Percentiles rank a stretch among this genome's conserved stretches.
Evolutionary conservation across 2,888 invertebrate genomes (phyloP).

Genomic region (Aphodius granarius): DNA sequence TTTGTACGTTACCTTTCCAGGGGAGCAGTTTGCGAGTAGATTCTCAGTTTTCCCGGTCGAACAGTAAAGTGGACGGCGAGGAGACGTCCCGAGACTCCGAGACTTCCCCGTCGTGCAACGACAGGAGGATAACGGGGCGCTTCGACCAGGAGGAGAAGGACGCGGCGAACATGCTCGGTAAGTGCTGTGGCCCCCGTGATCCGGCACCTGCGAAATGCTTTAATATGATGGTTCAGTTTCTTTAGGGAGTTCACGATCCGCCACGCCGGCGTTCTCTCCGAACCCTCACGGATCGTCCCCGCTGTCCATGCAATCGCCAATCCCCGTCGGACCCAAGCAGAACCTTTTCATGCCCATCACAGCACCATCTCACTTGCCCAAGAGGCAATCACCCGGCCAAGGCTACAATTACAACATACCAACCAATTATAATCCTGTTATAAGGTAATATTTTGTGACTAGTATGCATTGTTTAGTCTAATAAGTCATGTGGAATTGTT

Average conservation of each 20-base stretch:
- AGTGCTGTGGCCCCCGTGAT: constrained; percentile 35
- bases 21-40: constrained; percentile 39
- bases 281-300: constrained; percentile 71
- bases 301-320: constrained; percentile 67
- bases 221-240: constrained; percentile 63
- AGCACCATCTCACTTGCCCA: constrained; percentile 58
- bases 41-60: constrained; percentile 55
- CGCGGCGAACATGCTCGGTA: constrained; percentile 94
- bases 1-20: neutral
- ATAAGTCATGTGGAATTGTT: no score
- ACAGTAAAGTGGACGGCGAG: constrained; percentile 71
- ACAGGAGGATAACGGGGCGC: constrained; percentile 72
- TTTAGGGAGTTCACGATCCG: constrained; percentile 89
- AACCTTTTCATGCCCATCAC: constrained; percentile 93
- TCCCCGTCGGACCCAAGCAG: constrained; percentile 73
- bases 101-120: constrained; percentile 80
- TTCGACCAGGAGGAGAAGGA: constrained; percentile 96
- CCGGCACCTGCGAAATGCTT: neutral
- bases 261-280: constrained; percentile 87
- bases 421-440: constrained; percentile 47
- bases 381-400: constrained; percentile 54
- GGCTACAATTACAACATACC: constrained; percentile 45
- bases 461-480: neutral
- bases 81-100: constrained; percentile 90
- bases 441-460: constrained; percentile 42